Percentiles rank a stretch among this genome's conserved stretches.
phyloP scores from a whole-genome alignment of 2,888 invertebrate species.

The Blomia tropicalis region DNA sequence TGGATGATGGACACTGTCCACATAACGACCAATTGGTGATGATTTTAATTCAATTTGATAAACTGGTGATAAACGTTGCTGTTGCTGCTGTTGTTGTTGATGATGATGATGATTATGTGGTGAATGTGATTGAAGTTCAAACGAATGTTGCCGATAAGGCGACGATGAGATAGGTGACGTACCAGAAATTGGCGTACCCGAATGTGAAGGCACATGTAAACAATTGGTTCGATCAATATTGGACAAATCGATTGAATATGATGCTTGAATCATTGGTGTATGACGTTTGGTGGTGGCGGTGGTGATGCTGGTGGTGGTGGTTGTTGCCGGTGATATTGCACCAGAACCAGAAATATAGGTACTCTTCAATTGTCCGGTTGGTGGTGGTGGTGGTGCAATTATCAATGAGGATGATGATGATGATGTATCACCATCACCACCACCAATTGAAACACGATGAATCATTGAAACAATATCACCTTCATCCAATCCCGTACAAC shows the following conservation, averaged over 20 bases:
- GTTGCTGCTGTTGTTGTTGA: neutral
- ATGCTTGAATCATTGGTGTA: neutral
- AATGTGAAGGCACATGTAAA: neutral
- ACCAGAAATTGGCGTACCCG: neutral
- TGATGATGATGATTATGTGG: neutral
- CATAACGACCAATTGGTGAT: neutral
- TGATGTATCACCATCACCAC: too few relatives aligned
- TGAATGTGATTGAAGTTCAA: too few relatives aligned
- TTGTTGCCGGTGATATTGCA: neutral
- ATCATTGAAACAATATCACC: neutral
- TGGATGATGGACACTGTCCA: too few relatives aligned
- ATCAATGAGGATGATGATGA: too few relatives aligned
- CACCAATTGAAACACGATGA: neutral
- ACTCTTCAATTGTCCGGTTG: neutral
- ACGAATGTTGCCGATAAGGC: too few relatives aligned
- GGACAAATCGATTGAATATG: constrained; percentile 8
- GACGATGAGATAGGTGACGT: neutral
- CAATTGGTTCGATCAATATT: neutral
- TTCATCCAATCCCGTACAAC: neutral
- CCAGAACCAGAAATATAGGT: constrained; percentile 1
- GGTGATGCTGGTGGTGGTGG: neutral
- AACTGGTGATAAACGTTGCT: neutral
- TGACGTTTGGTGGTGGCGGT: neutral
- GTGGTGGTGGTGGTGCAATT: neutral
- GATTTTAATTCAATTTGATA: neutral